Evolutionary conservation across 2,797 vertebrate genomes (phyloP).

Genomic region (Rhincodon typus): DNA sequence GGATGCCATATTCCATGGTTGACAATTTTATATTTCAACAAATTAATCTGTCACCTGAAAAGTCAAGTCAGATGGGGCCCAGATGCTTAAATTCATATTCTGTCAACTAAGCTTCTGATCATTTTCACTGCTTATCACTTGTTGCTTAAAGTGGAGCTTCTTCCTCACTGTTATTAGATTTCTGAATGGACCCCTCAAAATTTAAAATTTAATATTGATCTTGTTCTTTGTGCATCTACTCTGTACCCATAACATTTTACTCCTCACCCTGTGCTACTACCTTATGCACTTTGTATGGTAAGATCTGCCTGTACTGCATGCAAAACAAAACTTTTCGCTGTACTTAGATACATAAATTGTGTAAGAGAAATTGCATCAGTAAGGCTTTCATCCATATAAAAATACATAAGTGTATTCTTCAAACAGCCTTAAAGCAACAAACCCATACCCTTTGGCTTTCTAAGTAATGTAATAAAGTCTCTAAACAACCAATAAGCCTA

Average conservation of each 20-base stretch:
- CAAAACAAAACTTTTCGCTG: too few species aligned
- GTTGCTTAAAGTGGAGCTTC: too few species aligned
- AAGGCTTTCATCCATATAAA: neutral
- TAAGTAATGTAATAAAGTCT: neutral
- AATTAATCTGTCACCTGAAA: neutral
- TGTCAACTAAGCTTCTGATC: neutral
- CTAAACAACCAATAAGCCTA: neutral
- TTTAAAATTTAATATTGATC: too few species aligned
- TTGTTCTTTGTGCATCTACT: too few species aligned
- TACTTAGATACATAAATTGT: too few species aligned
- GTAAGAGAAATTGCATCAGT: too few species aligned
- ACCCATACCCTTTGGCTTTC: neutral
- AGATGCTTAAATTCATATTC: neutral
- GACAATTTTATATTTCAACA: neutral
- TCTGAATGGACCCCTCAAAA: too few species aligned
- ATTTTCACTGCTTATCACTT: neutral
- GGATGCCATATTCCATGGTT: neutral
- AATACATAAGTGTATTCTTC: neutral
- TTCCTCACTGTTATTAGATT: too few species aligned
- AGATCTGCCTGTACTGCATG: too few species aligned
- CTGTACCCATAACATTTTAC: too few species aligned
- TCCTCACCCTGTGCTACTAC: too few species aligned
- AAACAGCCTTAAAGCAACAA: neutral
- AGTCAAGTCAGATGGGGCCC: neutral
- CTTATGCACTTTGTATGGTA: too few species aligned